Evolutionary conservation across 2,797 vertebrate genomes (phyloP).

Genomic region (Pterois miles): DNA sequence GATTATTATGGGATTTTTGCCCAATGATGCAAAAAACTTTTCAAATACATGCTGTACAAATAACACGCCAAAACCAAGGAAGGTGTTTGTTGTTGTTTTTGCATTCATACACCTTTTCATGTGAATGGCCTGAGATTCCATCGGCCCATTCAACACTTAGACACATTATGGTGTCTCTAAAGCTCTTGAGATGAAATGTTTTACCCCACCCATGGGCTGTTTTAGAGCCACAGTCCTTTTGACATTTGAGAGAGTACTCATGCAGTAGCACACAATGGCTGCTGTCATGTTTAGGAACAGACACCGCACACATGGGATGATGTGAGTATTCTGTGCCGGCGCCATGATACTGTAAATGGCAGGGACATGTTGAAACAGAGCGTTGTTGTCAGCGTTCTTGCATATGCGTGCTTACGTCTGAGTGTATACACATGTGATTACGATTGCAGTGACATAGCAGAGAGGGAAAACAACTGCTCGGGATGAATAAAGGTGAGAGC

Average conservation of each 20-base stretch:
- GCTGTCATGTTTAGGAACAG: slow-evolving; percentile 49
- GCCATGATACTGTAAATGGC: slow-evolving; percentile 26
- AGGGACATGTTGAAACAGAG: slow-evolving; percentile 39
- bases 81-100: too few species aligned
- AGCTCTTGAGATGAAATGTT: slow-evolving; percentile 23
- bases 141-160: background rate
- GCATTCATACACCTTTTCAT: too few species aligned
- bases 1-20: too few species aligned
- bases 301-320: slow-evolving; percentile 44
- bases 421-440: slow-evolving; percentile 2
- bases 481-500: slow-evolving; percentile 45
- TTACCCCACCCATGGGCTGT: slow-evolving; percentile 28
- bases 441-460: slow-evolving; percentile 7
- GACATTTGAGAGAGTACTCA: slow-evolving; percentile 56
- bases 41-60: rapidly evolving
- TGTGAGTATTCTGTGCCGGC: slow-evolving; percentile 15
- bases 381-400: slow-evolving; percentile 4
- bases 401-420: slow-evolving; percentile 12
- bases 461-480: slow-evolving; percentile 13
- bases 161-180: background rate
- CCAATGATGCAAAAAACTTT: too few species aligned
- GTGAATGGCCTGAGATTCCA: too few species aligned
- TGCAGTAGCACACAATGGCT: slow-evolving; percentile 48
- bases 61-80: too few species aligned
- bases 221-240: slow-evolving; percentile 45